Evolutionary conservation across 2,113 vertebrate genomes (phyloP).

Genomic region (Panurus biarmicus): DNA sequence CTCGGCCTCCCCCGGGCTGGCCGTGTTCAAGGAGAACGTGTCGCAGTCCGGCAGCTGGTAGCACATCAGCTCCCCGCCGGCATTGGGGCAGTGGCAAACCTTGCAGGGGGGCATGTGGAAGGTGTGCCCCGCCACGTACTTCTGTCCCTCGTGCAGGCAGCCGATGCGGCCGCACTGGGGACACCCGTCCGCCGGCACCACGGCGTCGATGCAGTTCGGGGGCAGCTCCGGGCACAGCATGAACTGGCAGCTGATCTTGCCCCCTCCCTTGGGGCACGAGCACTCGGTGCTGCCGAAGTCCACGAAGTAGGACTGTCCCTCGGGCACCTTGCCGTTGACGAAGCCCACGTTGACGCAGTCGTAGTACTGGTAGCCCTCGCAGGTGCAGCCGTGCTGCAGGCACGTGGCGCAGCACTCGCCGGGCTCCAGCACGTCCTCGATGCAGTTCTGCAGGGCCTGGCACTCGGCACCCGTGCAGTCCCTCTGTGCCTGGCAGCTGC

Average conservation of each 20-base stretch:
- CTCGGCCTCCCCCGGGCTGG: conserved; percentile 41
- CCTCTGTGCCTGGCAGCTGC: conserved; percentile 34
- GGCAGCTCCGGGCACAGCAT: conserved; percentile 92
- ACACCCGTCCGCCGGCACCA: conserved; percentile 82
- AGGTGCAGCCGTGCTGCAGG: conserved; percentile 81
- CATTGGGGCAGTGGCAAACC: conserved; percentile 87
- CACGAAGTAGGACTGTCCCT: conserved; percentile 91
- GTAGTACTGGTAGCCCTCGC: conserved; percentile 94
- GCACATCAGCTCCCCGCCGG: conserved; percentile 86
- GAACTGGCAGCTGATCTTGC: conserved; percentile 91
- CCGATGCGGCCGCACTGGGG: conserved; percentile 85
- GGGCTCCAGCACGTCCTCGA: conserved; percentile 80
- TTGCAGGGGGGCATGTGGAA: conserved; percentile 82
- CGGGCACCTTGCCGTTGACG: conserved; percentile 83
- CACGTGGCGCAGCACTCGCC: conserved; percentile 84
- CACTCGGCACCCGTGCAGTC: conserved; percentile 84
- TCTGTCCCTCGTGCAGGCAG: conserved; percentile 75
- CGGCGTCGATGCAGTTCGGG: conserved; percentile 83
- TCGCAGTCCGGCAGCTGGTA: conserved; percentile 83
- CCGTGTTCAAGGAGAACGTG: not conserved
- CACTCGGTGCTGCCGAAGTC: conserved; percentile 96
- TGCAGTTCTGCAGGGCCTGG: conserved; percentile 80
- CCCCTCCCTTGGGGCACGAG: conserved; percentile 84
- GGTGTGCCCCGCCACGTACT: conserved; percentile 85
- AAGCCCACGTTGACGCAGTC: conserved; percentile 91